Conservation (phyloP, 2,797 vertebrate species). For the Muscicapa comitata region DNA sequence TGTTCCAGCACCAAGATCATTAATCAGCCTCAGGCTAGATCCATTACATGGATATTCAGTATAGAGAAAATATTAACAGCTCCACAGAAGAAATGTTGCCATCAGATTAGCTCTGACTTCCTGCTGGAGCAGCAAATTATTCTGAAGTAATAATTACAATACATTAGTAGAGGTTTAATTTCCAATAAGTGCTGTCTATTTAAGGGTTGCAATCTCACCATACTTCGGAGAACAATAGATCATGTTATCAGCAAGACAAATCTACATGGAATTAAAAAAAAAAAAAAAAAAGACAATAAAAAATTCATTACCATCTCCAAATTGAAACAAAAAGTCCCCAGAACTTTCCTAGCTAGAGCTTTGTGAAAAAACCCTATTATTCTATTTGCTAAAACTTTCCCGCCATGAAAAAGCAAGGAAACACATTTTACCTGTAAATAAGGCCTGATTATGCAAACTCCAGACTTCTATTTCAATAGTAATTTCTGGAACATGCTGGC, state of each 20-base stretch:
- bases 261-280: slow-evolving; percentile 49
- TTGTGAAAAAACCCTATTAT: neutral
- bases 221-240: slow-evolving; percentile 68
- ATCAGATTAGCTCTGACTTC: slow-evolving; percentile 70
- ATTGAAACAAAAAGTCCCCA: neutral
- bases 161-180: slow-evolving; percentile 78
- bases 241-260: slow-evolving; percentile 70
- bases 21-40: slow-evolving; percentile 75
- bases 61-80: slow-evolving; percentile 70
- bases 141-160: slow-evolving; percentile 78
- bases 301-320: slow-evolving; percentile 57
- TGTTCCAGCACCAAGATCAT: slow-evolving; percentile 68
- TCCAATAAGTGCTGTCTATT: slow-evolving; percentile 73
- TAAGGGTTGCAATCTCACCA: slow-evolving; percentile 70
- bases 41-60: slow-evolving; percentile 68
- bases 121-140: slow-evolving; percentile 75
- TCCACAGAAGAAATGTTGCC: slow-evolving; percentile 66
- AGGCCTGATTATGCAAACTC: neutral
- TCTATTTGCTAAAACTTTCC: slow-evolving; percentile 1
- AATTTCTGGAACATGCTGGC: neutral
- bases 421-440: neutral
- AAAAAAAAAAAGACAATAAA: slow-evolving; percentile 51
- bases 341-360: neutral
- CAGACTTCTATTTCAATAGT: neutral
- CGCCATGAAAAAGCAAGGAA: neutral